Conservation (phyloP, 1,140 invertebrate species). For the Mylabris phalerata region DNA sequence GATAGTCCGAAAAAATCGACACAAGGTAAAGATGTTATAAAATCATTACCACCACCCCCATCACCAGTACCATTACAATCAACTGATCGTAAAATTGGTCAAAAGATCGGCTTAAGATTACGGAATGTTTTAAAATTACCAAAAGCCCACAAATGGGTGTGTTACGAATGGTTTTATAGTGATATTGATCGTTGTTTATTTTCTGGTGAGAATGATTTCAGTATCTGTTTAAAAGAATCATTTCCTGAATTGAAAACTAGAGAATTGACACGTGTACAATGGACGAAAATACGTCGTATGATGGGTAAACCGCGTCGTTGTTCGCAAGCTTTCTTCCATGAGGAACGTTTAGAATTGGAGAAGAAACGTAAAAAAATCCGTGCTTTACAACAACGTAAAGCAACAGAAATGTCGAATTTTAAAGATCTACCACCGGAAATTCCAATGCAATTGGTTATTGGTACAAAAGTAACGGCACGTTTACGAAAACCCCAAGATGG, state of each 20-base stretch:
- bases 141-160: slow-evolving; percentile 98
- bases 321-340: slow-evolving; percentile 90
- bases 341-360: slow-evolving; percentile 86
- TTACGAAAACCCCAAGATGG: slow-evolving; percentile 92
- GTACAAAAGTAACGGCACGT: slow-evolving; percentile 90
- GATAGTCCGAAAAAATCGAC: slow-evolving; percentile 33
- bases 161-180: slow-evolving; percentile 99
- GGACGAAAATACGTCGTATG: slow-evolving; percentile 89
- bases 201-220: slow-evolving; percentile 94
- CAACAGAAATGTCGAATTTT: slow-evolving; percentile 65
- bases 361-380: slow-evolving; percentile 88
- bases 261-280: slow-evolving; percentile 83
- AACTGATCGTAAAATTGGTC: slow-evolving; percentile 71
- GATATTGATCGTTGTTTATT: slow-evolving; percentile 95
- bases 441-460: slow-evolving; percentile 91
- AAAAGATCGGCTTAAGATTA: slow-evolving; percentile 82
- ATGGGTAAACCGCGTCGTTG: slow-evolving; percentile 96
- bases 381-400: slow-evolving; percentile 88
- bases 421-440: slow-evolving; percentile 95
- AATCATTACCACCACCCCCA: background rate
- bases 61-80: slow-evolving; percentile 45
- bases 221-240: slow-evolving; percentile 86
- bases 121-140: slow-evolving; percentile 96
- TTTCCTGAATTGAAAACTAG: slow-evolving; percentile 88
- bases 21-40: background rate